Base-by-base conservation (phyloP, 2,113 vertebrate genomes). In the Chlorodrepanis virens region DNA sequence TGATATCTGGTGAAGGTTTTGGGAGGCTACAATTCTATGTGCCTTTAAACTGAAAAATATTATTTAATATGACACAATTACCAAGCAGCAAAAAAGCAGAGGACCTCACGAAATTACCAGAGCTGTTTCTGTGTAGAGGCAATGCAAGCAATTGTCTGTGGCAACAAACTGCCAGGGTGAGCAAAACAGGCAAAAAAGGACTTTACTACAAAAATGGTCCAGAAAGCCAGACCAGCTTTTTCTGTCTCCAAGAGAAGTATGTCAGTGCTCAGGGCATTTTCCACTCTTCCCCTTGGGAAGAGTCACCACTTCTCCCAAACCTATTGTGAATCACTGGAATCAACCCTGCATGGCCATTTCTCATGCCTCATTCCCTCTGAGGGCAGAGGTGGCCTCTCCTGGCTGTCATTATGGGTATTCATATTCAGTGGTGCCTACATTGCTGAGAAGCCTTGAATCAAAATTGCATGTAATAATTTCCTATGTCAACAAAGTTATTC, bases 191-290 rank as follows among this genome's bases (percentile, higher is more conserved):
- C 59, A 86, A 88, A 77, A 59, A 83, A 83, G 39, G 35, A 70
- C 31, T 83, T 81, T 35, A 42, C 68, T 83, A 42, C 4, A 3
- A 54, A 68, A 50, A 33, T 39, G 70, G 60, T 83, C 60, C 79
- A 90, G 83, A 89, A 79, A 96, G 49, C 78, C 74, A 90, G 70
- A 82, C 44, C 89, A 96, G 61, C 37, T 89, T 74, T 79, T 87
- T 79, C 61, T 53, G 44, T 56, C 29, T 87, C 69, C 54, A 92
- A 76, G 59, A 56, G n/a, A 72, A 90, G 28, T 37, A 90, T 33
- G 67, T 80, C 78, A 22, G 14, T 50, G 56, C 29, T 47, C 19
- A 45, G 28, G 31, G 21, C 16, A 59, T 63, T 93, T 89, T 53
- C 53, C 64, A 10, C 40, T 31, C 40, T 42, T 22, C 19, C 12